phyloP scores from a whole-genome alignment of 2,888 invertebrate species.

The Stenchaetothrips biformis region DNA sequence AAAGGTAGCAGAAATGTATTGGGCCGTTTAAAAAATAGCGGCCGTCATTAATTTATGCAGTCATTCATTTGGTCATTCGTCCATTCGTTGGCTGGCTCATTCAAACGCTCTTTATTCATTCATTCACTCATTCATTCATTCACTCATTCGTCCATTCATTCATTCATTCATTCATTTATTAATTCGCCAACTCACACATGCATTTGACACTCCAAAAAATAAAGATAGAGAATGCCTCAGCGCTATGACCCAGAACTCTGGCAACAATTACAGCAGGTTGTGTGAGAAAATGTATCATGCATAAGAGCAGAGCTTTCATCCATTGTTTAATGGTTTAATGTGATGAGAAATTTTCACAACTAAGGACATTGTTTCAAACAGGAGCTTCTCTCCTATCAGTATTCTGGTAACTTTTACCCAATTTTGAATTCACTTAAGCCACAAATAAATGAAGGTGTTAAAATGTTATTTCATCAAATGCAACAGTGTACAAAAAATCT shows the following conservation, averaged over 20 bases:
- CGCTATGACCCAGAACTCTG: neutral
- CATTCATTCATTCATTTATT: too few species aligned
- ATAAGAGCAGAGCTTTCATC: constrained; percentile 23
- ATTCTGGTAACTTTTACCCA: neutral
- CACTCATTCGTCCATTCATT: too few species aligned
- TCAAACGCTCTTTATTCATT: too few species aligned
- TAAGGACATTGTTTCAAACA: neutral
- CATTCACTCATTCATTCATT: too few species aligned
- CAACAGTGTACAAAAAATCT: too few species aligned
- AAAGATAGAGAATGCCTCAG: neutral
- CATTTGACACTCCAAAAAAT: neutral
- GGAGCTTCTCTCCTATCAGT: neutral
- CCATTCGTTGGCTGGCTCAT: too few species aligned
- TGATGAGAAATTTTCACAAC: constrained; percentile 19
- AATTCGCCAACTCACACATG: neutral
- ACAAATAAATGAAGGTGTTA: too few species aligned
- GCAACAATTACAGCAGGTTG: constrained; percentile 11
- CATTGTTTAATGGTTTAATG: constrained; percentile 19
- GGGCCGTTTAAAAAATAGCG: too few species aligned
- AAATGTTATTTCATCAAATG: too few species aligned
- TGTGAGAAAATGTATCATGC: constrained; percentile 25
- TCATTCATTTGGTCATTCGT: too few species aligned
- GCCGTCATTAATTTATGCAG: too few species aligned
- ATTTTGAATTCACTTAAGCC: neutral
- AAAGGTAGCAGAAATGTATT: too few species aligned